A percentile compares a stretch with the other conserved stretches of the same genome.
Conservation (phyloP, 2,888 invertebrate species). For the Agyllia agylla region DNA sequence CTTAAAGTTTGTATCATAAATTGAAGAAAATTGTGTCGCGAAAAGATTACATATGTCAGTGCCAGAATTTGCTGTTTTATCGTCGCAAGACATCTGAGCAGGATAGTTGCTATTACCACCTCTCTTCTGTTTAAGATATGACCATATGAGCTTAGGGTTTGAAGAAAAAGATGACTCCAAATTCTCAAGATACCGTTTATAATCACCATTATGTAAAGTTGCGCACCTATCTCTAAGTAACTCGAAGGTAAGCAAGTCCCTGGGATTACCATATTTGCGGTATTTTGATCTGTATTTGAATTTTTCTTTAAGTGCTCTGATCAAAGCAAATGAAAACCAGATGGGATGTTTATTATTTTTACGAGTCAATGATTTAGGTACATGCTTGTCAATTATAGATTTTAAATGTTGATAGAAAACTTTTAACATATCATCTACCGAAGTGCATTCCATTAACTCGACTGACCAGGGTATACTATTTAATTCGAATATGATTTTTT, state of each 20-base stretch:
- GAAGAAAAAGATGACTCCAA: neutral
- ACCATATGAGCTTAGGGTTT: constrained; percentile 17
- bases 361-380: neutral
- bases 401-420: neutral
- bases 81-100: neutral
- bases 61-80: neutral
- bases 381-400: neutral
- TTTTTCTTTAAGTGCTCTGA: neutral
- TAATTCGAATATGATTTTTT: neutral
- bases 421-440: neutral
- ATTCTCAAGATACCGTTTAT: neutral
- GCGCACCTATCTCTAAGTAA: neutral
- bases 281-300: neutral
- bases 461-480: neutral
- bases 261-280: neutral
- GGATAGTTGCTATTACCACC: neutral
- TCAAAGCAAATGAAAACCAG: neutral
- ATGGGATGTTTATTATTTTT: neutral
- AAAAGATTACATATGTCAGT: constrained; percentile 8
- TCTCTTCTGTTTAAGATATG: neutral
- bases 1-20: neutral
- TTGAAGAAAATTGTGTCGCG: neutral
- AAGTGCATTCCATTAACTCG: neutral
- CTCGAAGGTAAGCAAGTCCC: neutral
- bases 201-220: neutral